Percentiles rank a stretch among this genome's conserved stretches.
Conservation (phyloP, 2,888 invertebrate genomes). For the Plagodis dolabraria region DNA sequence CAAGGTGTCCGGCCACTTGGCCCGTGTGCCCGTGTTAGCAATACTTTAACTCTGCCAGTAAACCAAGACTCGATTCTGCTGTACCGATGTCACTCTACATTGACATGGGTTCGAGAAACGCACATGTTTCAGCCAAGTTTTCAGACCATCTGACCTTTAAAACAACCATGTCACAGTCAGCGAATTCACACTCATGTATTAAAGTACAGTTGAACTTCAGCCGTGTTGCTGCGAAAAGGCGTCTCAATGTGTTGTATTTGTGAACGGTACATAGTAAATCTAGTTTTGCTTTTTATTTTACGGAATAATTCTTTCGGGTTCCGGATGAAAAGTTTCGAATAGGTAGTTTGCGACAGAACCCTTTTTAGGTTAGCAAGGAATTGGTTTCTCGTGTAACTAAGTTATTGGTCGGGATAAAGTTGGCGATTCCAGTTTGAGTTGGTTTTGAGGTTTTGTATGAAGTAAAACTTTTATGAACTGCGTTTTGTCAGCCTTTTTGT, state of each 20-base stretch:
- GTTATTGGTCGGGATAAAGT: slow-evolving; percentile 27
- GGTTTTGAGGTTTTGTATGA: slow-evolving; percentile 6
- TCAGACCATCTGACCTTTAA: background rate
- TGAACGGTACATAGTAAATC: slow-evolving; percentile 42
- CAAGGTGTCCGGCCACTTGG: slow-evolving; percentile 26
- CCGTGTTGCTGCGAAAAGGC: slow-evolving; percentile 5
- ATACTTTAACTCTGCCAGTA: slow-evolving; percentile 35
- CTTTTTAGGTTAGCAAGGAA: slow-evolving; percentile 39
- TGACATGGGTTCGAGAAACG: slow-evolving; percentile 40
- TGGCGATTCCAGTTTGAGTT: slow-evolving; percentile 9
- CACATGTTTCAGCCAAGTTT: slow-evolving; percentile 31
- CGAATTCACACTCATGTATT: background rate
- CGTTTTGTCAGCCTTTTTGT: too few relatives aligned
- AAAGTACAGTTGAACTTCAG: background rate
- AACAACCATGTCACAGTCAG: slow-evolving; percentile 12
- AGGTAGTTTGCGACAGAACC: slow-evolving; percentile 39
- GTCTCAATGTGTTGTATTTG: background rate
- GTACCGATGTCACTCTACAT: slow-evolving; percentile 37
- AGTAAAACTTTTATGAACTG: background rate
- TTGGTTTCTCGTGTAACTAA: slow-evolving; percentile 38
- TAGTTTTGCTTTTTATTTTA: slow-evolving; percentile 51
- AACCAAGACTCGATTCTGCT: slow-evolving; percentile 37
- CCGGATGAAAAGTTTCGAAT: slow-evolving; percentile 36
- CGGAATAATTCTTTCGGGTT: slow-evolving; percentile 41
- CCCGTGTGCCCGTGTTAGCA: slow-evolving; percentile 31